Evolutionary conservation across 2,797 vertebrate genomes (phyloP), one percentile per base, ranked within the genome.

Genomic region (Sebastes reedi): DNA sequence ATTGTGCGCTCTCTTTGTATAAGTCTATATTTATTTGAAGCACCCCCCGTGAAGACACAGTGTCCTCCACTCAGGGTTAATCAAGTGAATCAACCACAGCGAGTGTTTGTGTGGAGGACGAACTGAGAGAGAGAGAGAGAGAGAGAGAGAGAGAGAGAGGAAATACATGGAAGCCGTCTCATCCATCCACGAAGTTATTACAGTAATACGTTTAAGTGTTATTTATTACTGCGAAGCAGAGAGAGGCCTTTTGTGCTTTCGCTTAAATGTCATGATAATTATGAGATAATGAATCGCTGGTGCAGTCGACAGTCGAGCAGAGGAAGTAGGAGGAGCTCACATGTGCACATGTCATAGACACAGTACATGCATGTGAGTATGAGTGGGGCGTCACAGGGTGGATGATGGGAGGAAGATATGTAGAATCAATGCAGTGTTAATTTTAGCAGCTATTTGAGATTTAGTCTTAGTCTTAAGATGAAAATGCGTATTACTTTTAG

Each of bases 31-130:
- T 85, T 87, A 83, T 89, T 84, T 88, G 42, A 84, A 68, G 64
- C 64, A 6, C 27, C 55, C 34, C 14, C 10, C 14, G 16, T 80
- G 50, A 81, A 79, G 46, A 59, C 82, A 67, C 50, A 64, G 18
- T 55, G 86, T 92, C 87, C 90, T 87, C 83, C 55, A 22, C 74
- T 83, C 81, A 87, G 88, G 85, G 81, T 86, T 89, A 86, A 90
- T 89, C 82, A 88, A 85, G 82, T 79, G 72, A 73, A 79, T 82
- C 69, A 82, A 74, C 16, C n/a, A 39, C 29, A 18, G 65, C 22
- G 8, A 72, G 29, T 52, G 46, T 85, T 70, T 76, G 70, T 18
- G 46, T 32, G 60, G 72, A 77, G 71, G 77, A 54, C 3, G 11
- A 50, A 18, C 50, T 62, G 27, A 62, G 55, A 70, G 70, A 69